Base-by-base conservation (phyloP, 2,113 vertebrate genomes). In the Lepus europaeus region DNA sequence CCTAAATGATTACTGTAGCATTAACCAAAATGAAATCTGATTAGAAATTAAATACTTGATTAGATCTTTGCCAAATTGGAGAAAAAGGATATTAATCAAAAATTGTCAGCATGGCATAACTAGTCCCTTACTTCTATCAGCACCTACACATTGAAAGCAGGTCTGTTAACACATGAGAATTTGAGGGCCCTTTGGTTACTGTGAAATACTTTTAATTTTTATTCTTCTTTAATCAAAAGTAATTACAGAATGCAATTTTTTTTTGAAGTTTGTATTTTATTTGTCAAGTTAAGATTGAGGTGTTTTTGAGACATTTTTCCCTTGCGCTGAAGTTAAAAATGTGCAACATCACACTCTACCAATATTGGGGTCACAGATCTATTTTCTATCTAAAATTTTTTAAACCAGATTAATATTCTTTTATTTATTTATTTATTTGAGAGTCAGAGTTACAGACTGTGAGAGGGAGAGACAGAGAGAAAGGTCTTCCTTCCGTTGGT, bases 1-100 rank as follows among this genome's bases (percentile, higher is more conserved):
- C 90, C 76, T 95, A 95, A 93, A 87, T 98, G 96, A 97, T 98
- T 97, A 89, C 79, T 96, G n/a, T 74, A 56, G 82, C 88, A 95
- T 96, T 97, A 97, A 98, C 98, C 56, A 98, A 98, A 98, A 92
- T 94, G 91, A 97, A 97, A 97, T 68, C 87, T 98, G 93, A 98
- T 97, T 97, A 97, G 79, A 97, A 98, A 97, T 53, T 96, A 94
- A 98, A 97, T 95, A 90, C 95, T 63, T 98, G 97, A 98, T 98
- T 97, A 98, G 94, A 79, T 97, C 80, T 80, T 97, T 98, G 64
- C 77, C 93, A 77, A 91, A 97, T 73, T 74, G 77, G 96, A 97
- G 63, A 6, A 95, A 90, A 94, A 89, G 96, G 76, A 68, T 94
- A 97, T 96, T 98, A 98, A 98, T 98, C 97, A 98, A 97, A 97